Conservation (phyloP, 1,140 invertebrate genomes). For the Schmidtea mediterranea region DNA sequence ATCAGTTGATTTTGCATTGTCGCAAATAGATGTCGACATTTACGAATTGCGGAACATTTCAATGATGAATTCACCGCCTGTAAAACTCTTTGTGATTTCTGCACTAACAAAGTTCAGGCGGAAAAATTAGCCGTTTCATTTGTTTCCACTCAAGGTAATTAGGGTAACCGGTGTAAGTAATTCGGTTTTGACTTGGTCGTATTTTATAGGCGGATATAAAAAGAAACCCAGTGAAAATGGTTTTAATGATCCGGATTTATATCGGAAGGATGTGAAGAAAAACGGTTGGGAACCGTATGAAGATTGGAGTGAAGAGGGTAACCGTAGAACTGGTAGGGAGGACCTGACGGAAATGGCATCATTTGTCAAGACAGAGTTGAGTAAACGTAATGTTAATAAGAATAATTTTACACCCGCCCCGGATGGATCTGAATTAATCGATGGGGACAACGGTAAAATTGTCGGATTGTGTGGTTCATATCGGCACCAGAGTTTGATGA, state of each 20-base stretch:
- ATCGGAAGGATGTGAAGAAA: neutral
- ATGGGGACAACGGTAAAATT: neutral
- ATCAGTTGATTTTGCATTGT: neutral
- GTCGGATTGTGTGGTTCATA: neutral
- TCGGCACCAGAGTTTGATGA: neutral
- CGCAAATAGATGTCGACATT: constrained; percentile 1
- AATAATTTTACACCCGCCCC: neutral
- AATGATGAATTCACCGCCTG: neutral
- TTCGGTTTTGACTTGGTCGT: too few species aligned
- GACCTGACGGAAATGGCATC: neutral
- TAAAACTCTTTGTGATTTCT: constrained; percentile 2
- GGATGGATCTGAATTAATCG: neutral
- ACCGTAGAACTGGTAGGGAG: neutral
- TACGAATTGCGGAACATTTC: neutral
- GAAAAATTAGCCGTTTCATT: neutral
- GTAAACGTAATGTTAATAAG: neutral
- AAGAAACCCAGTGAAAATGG: too few species aligned
- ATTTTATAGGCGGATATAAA: too few species aligned
- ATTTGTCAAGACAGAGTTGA: neutral
- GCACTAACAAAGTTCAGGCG: neutral
- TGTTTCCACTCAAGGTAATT: neutral
- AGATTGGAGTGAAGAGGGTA: neutral
- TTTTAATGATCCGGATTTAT: too few species aligned
- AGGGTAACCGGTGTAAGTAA: neutral
- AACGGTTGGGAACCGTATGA: neutral